A percentile compares a stretch with the other conserved stretches of the same genome.
Conservation (phyloP, 2,797 vertebrate species). For the Urocyon cinereoargenteus region DNA sequence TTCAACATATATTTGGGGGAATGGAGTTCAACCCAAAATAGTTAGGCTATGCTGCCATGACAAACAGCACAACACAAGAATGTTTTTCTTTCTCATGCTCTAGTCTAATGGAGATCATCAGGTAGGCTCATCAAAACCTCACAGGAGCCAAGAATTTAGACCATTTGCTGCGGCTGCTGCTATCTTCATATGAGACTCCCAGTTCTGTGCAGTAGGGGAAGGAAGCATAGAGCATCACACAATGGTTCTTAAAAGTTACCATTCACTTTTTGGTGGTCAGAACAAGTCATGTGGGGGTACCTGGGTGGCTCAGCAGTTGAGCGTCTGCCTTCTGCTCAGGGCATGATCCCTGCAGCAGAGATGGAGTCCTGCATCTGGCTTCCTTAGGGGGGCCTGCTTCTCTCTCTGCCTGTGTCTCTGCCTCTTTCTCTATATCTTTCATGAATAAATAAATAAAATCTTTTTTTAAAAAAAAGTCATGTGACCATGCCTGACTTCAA, state of each 20-base stretch:
- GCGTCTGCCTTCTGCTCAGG: too few relatives aligned
- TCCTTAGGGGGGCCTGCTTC: too few relatives aligned
- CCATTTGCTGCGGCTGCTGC: accelerated
- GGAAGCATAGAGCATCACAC: not conserved
- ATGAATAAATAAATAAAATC: too few relatives aligned
- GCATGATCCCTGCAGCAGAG: too few relatives aligned
- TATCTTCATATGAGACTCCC: not conserved
- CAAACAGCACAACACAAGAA: not conserved
- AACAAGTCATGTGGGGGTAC: not conserved
- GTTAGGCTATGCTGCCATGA: not conserved
- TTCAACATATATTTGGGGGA: not conserved
- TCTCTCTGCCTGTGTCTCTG: too few relatives aligned
- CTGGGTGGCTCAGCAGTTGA: too few relatives aligned
- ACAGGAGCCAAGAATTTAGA: too few relatives aligned
- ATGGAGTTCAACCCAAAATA: not conserved
- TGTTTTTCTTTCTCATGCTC: not conserved
- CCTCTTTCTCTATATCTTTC: too few relatives aligned
- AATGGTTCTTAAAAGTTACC: not conserved
- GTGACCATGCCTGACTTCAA: not conserved
- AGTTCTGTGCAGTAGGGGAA: not conserved
- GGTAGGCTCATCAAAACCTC: not conserved
- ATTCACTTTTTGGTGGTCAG: not conserved
- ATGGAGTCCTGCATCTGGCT: too few relatives aligned
- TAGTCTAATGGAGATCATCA: not conserved
- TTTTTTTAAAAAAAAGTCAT: not conserved